phyloP scores from a whole-genome alignment of 2,888 invertebrate genomes.

The Ophion ventricosus region DNA sequence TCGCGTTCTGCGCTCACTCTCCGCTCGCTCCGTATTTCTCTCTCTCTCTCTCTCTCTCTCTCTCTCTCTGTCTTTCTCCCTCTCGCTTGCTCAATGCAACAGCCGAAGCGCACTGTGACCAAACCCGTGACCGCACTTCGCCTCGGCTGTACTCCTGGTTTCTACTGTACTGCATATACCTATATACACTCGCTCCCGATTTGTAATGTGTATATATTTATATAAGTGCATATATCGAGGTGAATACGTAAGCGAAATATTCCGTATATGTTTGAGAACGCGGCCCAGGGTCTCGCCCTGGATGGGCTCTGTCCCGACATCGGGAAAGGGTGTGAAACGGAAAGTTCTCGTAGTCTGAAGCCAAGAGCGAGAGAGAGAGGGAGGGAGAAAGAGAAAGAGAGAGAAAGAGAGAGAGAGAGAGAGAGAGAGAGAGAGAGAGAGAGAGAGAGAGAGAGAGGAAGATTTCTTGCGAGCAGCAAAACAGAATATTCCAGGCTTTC shows the following conservation, averaged over 20 bases:
- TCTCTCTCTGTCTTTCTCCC: slow-evolving; percentile 56
- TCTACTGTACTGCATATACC: not conserved
- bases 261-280: slow-evolving; percentile 66
- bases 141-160: slow-evolving; percentile 52
- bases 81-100: slow-evolving; percentile 75
- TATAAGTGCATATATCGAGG: not conserved
- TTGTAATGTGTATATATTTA: not conserved
- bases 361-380: slow-evolving; percentile 7
- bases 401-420: slow-evolving; percentile 35
- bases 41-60: slow-evolving; percentile 23
- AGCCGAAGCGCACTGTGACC: slow-evolving; percentile 76
- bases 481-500: slow-evolving; percentile 1
- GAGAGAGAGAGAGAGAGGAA: slow-evolving; percentile 58
- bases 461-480: slow-evolving; percentile 42
- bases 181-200: slow-evolving; percentile 2
- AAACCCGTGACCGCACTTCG: slow-evolving; percentile 51
- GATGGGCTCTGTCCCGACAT: slow-evolving; percentile 53
- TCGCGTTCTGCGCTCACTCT: slow-evolving; percentile 72
- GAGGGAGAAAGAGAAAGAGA: slow-evolving; percentile 30
- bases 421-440: slow-evolving; percentile 33
- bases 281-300: slow-evolving; percentile 55
- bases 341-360: slow-evolving; percentile 5
- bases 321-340: slow-evolving; percentile 35
- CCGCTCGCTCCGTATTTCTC: slow-evolving; percentile 47
- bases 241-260: slow-evolving; percentile 23